Percentiles rank a stretch among this genome's conserved stretches.
These are phyloP conservation scores for Sebastes fasciatus DNA, from an alignment of 2,113 vertebrate species.

Conservation along the genomic window DNA sequence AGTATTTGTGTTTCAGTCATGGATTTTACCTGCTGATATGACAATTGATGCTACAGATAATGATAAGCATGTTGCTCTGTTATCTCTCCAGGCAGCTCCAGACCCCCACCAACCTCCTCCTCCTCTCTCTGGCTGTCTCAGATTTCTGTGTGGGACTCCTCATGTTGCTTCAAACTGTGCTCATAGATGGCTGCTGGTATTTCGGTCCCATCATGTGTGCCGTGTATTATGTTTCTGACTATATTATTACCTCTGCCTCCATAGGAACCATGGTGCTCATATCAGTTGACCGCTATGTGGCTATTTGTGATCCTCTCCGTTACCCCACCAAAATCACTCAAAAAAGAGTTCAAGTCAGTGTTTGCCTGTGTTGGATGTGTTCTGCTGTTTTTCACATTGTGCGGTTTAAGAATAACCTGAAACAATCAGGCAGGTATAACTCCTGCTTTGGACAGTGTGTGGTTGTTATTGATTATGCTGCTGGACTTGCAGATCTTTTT, in stretches of 20 bases:
- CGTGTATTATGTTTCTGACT: neutral
- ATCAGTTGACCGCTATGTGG: neutral
- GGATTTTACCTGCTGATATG: no score
- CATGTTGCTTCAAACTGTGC: no score
- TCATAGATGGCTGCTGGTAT: no score
- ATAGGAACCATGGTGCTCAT: no score
- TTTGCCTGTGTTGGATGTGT: constrained; percentile 17
- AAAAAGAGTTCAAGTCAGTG: neutral
- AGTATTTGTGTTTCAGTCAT: neutral
- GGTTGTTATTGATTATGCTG: neutral
- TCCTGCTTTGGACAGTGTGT: constrained; percentile 44
- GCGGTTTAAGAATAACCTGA: neutral
- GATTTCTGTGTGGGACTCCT: no score
- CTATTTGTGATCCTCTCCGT: constrained; percentile 44
- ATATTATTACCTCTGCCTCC: no score
- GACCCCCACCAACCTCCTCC: no score
- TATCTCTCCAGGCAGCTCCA: no score
- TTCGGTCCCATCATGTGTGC: neutral
- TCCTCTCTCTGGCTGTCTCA: no score
- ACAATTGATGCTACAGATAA: no score
- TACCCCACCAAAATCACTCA: constrained; percentile 23
- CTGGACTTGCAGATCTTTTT: neutral
- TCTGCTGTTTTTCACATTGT: neutral
- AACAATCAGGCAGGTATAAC: constrained; percentile 1
- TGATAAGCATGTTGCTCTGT: no score